phyloP scores from a whole-genome alignment of 2,797 vertebrate species.

The Neopelma chrysocephalum region DNA sequence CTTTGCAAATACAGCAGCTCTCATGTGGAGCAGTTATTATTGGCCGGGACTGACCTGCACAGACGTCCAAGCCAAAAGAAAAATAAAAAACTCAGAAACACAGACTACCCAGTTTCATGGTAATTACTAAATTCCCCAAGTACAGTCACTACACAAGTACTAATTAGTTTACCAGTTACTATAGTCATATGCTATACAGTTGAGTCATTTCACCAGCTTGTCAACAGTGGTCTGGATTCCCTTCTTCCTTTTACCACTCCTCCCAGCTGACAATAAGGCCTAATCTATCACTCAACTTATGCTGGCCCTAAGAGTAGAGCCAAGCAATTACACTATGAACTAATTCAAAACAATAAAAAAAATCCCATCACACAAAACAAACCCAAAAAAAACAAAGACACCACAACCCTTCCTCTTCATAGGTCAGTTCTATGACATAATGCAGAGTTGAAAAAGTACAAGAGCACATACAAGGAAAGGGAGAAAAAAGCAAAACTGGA shows the following conservation, averaged over 20 bases:
- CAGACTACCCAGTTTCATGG: not conserved
- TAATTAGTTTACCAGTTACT: not conserved
- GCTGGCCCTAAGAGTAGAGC: not conserved
- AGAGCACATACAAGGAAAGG: not conserved
- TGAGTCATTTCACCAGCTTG: not conserved
- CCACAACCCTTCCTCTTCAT: rapidly evolving
- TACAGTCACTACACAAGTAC: not conserved
- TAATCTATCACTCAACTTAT: not conserved
- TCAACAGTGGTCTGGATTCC: not conserved
- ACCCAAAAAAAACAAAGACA: not conserved
- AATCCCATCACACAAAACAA: not conserved
- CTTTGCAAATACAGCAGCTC: not conserved
- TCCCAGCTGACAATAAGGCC: not conserved
- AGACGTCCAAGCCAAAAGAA: not conserved
- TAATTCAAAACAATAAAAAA: not conserved
- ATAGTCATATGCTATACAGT: not conserved
- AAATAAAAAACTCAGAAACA: not conserved
- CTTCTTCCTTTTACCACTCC: not conserved
- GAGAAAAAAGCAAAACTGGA: not conserved
- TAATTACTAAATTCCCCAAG: not conserved
- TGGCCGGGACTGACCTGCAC: not conserved
- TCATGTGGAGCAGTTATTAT: not conserved
- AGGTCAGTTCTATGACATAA: not conserved
- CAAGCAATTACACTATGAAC: not conserved
- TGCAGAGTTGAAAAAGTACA: not conserved